Evolutionary conservation across 2,797 vertebrate genomes (phyloP).

Genomic region (Lagodon rhomboides): DNA sequence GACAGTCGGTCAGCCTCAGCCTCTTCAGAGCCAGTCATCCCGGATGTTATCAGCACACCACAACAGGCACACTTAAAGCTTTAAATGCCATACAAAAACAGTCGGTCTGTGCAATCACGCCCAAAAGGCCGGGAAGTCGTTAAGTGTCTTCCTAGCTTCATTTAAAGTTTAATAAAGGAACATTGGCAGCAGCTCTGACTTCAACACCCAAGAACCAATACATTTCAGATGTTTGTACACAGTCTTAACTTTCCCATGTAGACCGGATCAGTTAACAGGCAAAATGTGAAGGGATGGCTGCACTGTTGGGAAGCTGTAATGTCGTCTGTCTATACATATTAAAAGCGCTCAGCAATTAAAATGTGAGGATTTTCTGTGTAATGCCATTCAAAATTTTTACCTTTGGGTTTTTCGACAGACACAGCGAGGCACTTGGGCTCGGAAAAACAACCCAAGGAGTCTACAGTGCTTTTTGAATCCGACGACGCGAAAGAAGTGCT

Average conservation of each 20-base stretch:
- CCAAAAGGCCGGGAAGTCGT: conserved; percentile 18
- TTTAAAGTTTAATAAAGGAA: conserved; percentile 16
- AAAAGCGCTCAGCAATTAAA: not conserved
- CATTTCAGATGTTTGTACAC: conserved; percentile 19
- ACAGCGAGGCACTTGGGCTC: not conserved
- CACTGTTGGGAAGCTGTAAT: no score
- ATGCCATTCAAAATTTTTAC: not conserved
- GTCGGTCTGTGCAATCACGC: conserved; percentile 13
- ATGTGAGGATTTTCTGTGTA: not conserved
- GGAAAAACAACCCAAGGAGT: no score
- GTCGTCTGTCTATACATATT: no score
- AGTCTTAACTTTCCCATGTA: conserved; percentile 5
- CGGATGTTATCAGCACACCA: conserved; percentile 58
- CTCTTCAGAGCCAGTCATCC: conserved; percentile 56
- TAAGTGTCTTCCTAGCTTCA: conserved; percentile 1
- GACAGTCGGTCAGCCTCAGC: conserved; percentile 30
- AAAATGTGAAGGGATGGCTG: no score
- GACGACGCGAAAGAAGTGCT: no score
- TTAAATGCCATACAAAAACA: conserved; percentile 28
- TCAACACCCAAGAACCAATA: conserved; percentile 10
- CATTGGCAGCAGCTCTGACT: conserved; percentile 11
- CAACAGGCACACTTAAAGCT: conserved; percentile 33
- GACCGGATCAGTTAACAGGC: not conserved
- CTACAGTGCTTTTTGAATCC: no score
- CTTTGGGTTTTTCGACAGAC: not conserved